Percentiles rank a stretch among this genome's conserved stretches.
phyloP scores from a whole-genome alignment of 2,113 vertebrate species.

The Nettapus auritus region DNA sequence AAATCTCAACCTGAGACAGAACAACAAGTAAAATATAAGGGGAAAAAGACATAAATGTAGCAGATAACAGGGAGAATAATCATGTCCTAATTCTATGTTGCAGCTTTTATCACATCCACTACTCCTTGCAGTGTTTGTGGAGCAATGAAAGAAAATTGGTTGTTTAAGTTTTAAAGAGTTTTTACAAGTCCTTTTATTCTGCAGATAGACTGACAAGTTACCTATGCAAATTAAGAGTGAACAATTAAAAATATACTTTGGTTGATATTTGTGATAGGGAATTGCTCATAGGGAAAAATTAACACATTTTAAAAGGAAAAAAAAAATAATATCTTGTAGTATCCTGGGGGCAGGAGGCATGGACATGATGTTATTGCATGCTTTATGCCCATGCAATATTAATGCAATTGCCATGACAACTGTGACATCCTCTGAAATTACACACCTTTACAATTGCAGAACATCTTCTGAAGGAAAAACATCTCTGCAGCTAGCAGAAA shows the following conservation, averaged over 20 bases:
- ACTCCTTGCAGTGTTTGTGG: neutral
- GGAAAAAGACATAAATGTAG: neutral
- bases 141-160: neutral
- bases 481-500: neutral
- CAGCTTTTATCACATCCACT: neutral
- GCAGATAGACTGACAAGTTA: neutral
- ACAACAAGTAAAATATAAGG: neutral
- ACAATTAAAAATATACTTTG: slow-evolving; percentile 33
- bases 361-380: slow-evolving; percentile 37
- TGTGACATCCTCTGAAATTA: slow-evolving; percentile 56
- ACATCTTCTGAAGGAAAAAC: slow-evolving; percentile 53
- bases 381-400: slow-evolving; percentile 60
- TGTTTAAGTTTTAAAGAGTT: neutral
- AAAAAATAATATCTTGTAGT: slow-evolving; percentile 35
- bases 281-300: neutral
- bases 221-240: neutral
- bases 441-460: slow-evolving; percentile 67
- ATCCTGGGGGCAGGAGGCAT: slow-evolving; percentile 60
- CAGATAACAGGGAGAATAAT: neutral
- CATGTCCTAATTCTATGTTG: neutral
- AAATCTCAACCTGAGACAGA: neutral
- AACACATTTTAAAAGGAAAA: slow-evolving; percentile 15
- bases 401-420: slow-evolving; percentile 78
- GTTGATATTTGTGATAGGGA: neutral
- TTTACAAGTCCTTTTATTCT: neutral